Percentiles rank a stretch among this genome's conserved stretches.
phyloP scores from a whole-genome alignment of 2,113 vertebrate species.

The Marmota monax region DNA sequence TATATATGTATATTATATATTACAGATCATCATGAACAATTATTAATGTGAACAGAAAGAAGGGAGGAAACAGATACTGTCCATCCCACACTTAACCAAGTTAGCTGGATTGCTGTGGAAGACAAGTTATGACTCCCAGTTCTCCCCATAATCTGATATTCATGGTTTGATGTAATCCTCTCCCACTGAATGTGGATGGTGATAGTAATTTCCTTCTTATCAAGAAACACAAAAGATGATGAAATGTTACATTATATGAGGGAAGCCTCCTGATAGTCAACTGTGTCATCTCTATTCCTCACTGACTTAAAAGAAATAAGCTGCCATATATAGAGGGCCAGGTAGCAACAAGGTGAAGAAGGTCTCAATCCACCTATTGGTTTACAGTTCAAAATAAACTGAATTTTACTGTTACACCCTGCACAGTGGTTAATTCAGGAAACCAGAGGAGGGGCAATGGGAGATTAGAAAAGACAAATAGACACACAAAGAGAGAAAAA shows the following conservation, averaged over 20 bases:
- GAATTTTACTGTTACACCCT: too few relatives aligned
- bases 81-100: too few relatives aligned
- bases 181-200: not conserved
- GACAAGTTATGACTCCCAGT: not conserved
- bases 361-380: not conserved
- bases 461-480: too few relatives aligned
- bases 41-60: not conserved
- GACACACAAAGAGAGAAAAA: too few relatives aligned
- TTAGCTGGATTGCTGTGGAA: not conserved
- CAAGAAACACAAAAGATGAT: not conserved
- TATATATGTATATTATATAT: not conserved
- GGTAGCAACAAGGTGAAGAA: not conserved
- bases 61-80: too few relatives aligned
- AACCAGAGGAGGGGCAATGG: too few relatives aligned
- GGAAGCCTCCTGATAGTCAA: not conserved
- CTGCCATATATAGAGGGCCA: not conserved
- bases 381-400: not conserved
- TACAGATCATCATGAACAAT: not conserved
- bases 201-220: not conserved
- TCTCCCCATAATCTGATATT: not conserved
- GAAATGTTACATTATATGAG: not conserved
- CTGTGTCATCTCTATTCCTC: not conserved
- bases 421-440: too few relatives aligned
- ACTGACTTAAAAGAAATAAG: not conserved
- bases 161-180: not conserved